phyloP scores from a whole-genome alignment of 2,888 invertebrate genomes.

The Scaptomyza caliginosa region DNA sequence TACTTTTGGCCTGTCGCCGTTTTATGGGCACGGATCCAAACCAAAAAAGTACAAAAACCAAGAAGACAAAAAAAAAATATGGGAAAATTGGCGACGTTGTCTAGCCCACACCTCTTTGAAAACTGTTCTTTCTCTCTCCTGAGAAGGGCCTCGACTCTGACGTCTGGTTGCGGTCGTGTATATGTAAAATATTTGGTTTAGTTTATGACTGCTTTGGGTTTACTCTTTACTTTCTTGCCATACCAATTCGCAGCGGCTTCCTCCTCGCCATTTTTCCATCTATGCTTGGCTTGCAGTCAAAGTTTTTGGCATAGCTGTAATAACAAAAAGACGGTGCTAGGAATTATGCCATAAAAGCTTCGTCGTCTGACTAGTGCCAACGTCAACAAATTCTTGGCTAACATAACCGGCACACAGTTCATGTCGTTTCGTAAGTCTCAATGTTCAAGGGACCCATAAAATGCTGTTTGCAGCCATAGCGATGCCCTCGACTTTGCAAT shows the following conservation, averaged over 20 bases:
- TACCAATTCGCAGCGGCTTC: constrained; percentile 59
- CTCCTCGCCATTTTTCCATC: background rate
- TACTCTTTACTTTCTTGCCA: constrained; percentile 76
- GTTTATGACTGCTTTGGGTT: constrained; percentile 78
- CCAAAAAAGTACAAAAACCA: constrained; percentile 1
- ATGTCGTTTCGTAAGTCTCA: constrained; percentile 57
- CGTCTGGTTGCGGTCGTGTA: constrained; percentile 74
- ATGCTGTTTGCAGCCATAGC: constrained; percentile 44
- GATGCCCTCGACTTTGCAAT: background rate
- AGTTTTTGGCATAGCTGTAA: constrained; percentile 50
- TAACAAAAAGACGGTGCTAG: constrained; percentile 62
- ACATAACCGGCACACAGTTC: constrained; percentile 11
- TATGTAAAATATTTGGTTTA: constrained; percentile 78
- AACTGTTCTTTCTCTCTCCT: constrained; percentile 5
- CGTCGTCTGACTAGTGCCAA: constrained; percentile 37
- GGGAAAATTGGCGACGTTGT: constrained; percentile 72
- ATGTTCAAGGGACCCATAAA: constrained; percentile 76
- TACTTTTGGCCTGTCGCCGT: constrained; percentile 66
- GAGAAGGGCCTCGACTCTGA: constrained; percentile 45
- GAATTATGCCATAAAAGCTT: constrained; percentile 77
- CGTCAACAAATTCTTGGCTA: constrained; percentile 41
- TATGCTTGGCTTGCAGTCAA: constrained; percentile 28
- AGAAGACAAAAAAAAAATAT: constrained; percentile 53
- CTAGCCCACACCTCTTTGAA: constrained; percentile 52
- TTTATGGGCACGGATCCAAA: constrained; percentile 62